A percentile compares a stretch with the other conserved stretches of the same genome.
Evolutionary conservation across 1,140 invertebrate genomes (phyloP).

Genomic region (Hesperophylax magnus): DNA sequence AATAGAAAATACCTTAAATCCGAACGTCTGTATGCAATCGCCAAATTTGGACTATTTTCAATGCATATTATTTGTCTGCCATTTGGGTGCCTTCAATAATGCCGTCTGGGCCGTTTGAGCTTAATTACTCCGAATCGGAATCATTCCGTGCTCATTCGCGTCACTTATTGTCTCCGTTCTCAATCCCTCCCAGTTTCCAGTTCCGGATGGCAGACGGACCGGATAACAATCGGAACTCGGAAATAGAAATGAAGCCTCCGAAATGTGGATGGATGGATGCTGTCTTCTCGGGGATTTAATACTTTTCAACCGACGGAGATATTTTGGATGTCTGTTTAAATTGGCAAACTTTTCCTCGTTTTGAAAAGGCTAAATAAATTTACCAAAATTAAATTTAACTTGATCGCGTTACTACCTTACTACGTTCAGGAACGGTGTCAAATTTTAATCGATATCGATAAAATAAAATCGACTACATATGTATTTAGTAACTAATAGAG

Average conservation of each 20-base stretch:
- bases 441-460: no score
- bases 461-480: no score
- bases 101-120: conserved; percentile 26
- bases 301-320: no score
- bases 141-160: conserved; percentile 21
- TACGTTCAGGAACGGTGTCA: no score
- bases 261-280: neutral
- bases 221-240: conserved; percentile 11
- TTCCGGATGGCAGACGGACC: conserved; percentile 15
- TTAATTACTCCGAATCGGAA: conserved; percentile 34
- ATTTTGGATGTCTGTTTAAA: no score
- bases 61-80: conserved; percentile 9
- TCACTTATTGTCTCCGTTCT: conserved; percentile 19
- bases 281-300: no score
- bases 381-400: no score
- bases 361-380: no score
- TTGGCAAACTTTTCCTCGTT: no score
- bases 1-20: no score
- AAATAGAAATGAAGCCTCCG: conserved; percentile 21
- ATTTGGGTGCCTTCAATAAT: neutral
- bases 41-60: conserved; percentile 13
- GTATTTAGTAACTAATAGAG: no score
- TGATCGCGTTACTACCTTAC: no score
- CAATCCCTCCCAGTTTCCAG: conserved; percentile 5
- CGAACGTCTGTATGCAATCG: neutral